These are phyloP conservation scores for Drosophila malerkotliana DNA, from an alignment of 1,140 invertebrate species.

Conservation along the genomic window DNA sequence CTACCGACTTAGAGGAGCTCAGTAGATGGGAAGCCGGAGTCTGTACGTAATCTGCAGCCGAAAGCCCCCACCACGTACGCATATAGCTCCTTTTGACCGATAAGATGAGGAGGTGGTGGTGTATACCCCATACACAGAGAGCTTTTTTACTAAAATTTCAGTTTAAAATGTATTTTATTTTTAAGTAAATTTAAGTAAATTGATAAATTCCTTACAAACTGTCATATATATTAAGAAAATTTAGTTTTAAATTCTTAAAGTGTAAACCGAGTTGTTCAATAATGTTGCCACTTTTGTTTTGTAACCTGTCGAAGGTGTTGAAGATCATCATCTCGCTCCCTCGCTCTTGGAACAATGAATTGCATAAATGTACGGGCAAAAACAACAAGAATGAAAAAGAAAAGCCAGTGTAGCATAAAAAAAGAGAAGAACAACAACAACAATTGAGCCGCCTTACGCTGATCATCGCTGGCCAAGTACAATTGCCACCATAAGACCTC, in stretches of 20 bases:
- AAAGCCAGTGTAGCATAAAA: slow-evolving; percentile 6
- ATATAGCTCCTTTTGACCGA: slow-evolving; percentile 67
- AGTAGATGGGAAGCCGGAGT: slow-evolving; percentile 17
- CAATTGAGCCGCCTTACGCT: slow-evolving; percentile 71
- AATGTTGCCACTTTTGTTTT: slow-evolving; percentile 83
- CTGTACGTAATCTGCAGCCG: slow-evolving; percentile 73
- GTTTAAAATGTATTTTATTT: background rate
- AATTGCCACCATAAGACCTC: slow-evolving; percentile 79
- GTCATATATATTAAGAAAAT: background rate
- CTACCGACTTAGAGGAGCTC: slow-evolving; percentile 68
- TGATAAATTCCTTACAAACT: too few relatives aligned
- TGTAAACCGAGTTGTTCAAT: slow-evolving; percentile 60
- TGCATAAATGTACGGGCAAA: slow-evolving; percentile 76
- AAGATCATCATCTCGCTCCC: slow-evolving; percentile 76
- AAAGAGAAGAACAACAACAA: slow-evolving; percentile 43
- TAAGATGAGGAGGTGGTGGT: slow-evolving; percentile 25
- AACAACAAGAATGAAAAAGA: slow-evolving; percentile 21
- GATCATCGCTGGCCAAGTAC: slow-evolving; percentile 73
- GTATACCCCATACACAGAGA: slow-evolving; percentile 5
- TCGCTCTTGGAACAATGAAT: slow-evolving; percentile 64
- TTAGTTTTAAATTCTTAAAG: slow-evolving; percentile 1
- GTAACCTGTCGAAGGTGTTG: slow-evolving; percentile 83
- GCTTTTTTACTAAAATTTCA: background rate
- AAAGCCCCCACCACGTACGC: slow-evolving; percentile 67
- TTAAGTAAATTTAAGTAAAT: too few relatives aligned